Evolutionary conservation across 2,113 vertebrate species (phyloP), one percentile per base, ranked within the genome.

Genomic region (Chrysochloris asiatica): DNA sequence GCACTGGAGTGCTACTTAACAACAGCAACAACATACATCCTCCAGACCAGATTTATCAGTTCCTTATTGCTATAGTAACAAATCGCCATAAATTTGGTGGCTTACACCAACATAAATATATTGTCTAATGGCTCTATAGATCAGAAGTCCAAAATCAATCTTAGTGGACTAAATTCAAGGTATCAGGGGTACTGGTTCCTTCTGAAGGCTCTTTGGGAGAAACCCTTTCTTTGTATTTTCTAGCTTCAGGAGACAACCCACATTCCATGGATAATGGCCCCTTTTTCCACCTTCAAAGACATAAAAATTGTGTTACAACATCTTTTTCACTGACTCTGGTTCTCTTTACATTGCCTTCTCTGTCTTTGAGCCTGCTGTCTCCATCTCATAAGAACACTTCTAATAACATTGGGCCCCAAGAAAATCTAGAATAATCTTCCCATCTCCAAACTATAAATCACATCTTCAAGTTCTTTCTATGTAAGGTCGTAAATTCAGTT

Each of bases 361-460:
- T 77, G 3, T 17, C 41, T 86, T 9, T 19, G 19, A 38, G 14
- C 9, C 19, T 71, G 36, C 10, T 50, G 30, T 33, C 41, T 54
- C 8, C 12, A 6, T 61, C 38, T 36, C 28, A 3, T 43, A 61
- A 52, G 41, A 26, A 69, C 1, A 3, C 38, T 73, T 36, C 1
- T 41, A 14, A 69, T 67, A n/a, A 22, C 0, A 3, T 2, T 45
- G 50, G 33, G n/a, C 3, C 10, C 63, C 1, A 0, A 3, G 54
- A 84, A 8, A 71, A 69, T 14, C 47, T 28, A 43, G 33, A 19
- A 45, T 48, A 56, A 19, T 41, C n/a, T 22, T n/a, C 19, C 47
- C 30, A 19, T 45, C 48, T 26, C 13, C 33, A 50, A 63, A 17
- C 36, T 47, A 10, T 26, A 30, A 63, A 19, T 71, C 72, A 47